Base-by-base conservation (phyloP, 2,113 vertebrate genomes). In the Ophthalmolycus amberensis region DNA sequence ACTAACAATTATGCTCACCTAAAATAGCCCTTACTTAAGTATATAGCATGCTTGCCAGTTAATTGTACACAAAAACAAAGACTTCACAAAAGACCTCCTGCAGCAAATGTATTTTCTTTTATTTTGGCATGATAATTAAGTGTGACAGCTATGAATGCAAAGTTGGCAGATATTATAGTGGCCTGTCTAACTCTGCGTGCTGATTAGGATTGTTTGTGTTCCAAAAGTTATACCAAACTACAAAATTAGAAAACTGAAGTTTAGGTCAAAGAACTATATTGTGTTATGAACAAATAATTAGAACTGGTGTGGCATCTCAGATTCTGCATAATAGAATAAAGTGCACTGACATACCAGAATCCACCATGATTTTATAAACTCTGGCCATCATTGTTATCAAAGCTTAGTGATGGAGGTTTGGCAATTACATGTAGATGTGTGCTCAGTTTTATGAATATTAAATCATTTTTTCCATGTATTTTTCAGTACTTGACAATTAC, bases 11-110 rank as follows among this genome's bases (percentile, higher is more conserved):
- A 94, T 92, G 82, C 80, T 84, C 69, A 87, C 92, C 93, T 85
- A 92, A 94, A 95, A 95, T 95, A 95, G 92, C 88, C 87, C 81
- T 82, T 87, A 85, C 86, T 93, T 91, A 93, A 91, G 91, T 93
- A 92, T 92, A 94, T 83, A 85, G 90, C 80, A 80, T 83, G 90
- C 87, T 88, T 86, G 90, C 82, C 91, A 90, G 90, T 92, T 94
- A 93, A 93, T 93, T 94, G 90, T 91, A 92, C 91, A 94, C 91
- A 92, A 91, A 93, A 94, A 92, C 90, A 92, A 94, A 91, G 91
- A 90, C 88, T 91, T 93, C 89, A 91, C 85, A 90, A 90, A 89
- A 81, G 90, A 86, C 90, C 89, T 92, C 91, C 86, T 79, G 87
- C 60, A 89, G 86, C 89, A 83, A 89, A 83, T 89, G 83, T 93